Percentiles rank a stretch among this genome's conserved stretches.
phyloP scores from a whole-genome alignment of 1,140 invertebrate genomes.

The Oedothorax gibbosus region DNA sequence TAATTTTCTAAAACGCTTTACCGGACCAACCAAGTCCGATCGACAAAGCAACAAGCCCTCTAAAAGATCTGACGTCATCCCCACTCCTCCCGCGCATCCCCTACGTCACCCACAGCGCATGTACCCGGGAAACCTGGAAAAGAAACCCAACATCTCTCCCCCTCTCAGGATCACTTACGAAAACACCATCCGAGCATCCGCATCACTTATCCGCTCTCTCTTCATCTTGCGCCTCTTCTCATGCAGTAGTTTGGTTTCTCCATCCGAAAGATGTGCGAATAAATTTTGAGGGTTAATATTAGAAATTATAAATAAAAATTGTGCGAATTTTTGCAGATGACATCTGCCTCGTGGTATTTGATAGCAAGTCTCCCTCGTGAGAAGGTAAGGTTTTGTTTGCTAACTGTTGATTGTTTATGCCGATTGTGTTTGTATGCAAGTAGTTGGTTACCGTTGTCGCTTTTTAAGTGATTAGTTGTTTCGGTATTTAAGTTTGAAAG shows the following conservation, averaged over 20 bases:
- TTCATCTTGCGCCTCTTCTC: not conserved
- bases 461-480: too few species aligned
- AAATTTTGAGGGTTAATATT: not conserved
- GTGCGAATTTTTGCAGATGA: constrained; percentile 1
- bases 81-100: constrained; percentile 17
- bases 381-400: constrained; percentile 19
- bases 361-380: constrained; percentile 36
- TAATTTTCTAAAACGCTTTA: too few species aligned
- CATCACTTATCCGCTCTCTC: not conserved
- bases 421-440: too few species aligned
- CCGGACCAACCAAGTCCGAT: too few species aligned
- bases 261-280: not conserved
- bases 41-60: too few species aligned
- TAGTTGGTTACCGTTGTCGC: too few species aligned
- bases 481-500: too few species aligned
- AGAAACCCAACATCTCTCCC: constrained; percentile 1
- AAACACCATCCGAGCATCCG: constrained; percentile 12
- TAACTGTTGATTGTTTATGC: too few species aligned
- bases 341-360: constrained; percentile 48
- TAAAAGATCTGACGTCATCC: not conserved
- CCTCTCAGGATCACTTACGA: constrained; percentile 2
- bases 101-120: constrained; percentile 42
- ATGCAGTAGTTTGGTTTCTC: not conserved
- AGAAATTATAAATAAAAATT: not conserved
- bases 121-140: constrained; percentile 52